These are phyloP conservation scores for Rallus crepitans DNA, from an alignment of 2,797 vertebrate species.

Conservation along the genomic window DNA sequence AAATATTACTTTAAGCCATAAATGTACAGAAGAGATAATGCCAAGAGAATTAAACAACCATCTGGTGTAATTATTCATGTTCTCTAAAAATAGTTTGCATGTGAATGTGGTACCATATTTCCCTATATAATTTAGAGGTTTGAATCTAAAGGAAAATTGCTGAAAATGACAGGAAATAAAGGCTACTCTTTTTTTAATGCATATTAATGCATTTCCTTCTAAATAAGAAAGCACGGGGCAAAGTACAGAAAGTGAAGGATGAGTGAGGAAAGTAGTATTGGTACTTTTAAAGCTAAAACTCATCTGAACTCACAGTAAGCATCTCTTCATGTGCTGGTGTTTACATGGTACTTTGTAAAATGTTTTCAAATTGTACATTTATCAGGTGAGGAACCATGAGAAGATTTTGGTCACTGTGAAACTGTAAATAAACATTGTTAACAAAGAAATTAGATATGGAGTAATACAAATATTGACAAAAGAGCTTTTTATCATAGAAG, in stretches of 20 bases:
- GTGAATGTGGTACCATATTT: constrained; percentile 67
- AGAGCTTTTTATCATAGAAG: neutral
- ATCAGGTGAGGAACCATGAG: neutral
- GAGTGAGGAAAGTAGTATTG: neutral
- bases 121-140: constrained; percentile 61
- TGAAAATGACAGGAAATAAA: constrained; percentile 52
- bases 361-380: neutral
- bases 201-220: constrained; percentile 6
- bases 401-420: neutral
- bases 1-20: constrained; percentile 74
- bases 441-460: neutral
- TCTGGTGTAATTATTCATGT: constrained; percentile 80
- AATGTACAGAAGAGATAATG: constrained; percentile 78
- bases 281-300: neutral
- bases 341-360: neutral
- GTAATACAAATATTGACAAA: neutral
- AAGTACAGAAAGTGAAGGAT: neutral
- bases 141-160: constrained; percentile 62
- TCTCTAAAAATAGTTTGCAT: constrained; percentile 78
- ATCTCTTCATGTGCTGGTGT: neutral
- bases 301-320: neutral
- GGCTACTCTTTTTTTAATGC: neutral
- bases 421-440: neutral
- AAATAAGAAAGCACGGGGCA: neutral
- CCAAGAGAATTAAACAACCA: constrained; percentile 79